Percentiles rank a stretch among this genome's conserved stretches.
Evolutionary conservation across 2,113 vertebrate genomes (phyloP).

Genomic region (Cynoglossus semilaevis): DNA sequence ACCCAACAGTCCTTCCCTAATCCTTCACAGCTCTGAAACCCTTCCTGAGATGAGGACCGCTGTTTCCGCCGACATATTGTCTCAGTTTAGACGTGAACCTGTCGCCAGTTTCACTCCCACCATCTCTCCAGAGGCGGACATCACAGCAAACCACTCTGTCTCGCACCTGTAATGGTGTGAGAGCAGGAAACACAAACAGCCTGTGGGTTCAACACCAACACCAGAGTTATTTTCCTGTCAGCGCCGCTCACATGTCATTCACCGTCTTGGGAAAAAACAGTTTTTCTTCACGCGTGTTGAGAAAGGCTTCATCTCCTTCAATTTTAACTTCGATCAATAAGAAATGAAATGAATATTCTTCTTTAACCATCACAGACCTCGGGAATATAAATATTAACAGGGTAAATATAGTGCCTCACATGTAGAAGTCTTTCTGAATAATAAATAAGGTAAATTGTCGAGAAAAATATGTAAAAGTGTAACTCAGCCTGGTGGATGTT

Average conservation of each 20-base stretch:
- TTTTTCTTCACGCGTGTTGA: conserved; percentile 48
- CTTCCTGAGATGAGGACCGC: too few relatives aligned
- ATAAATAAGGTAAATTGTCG: too few relatives aligned
- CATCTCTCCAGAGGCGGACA: conserved; percentile 3
- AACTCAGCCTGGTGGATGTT: too few relatives aligned
- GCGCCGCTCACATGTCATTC: conserved; percentile 64
- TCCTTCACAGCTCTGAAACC: conserved; percentile 23
- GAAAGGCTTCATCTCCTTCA: neutral
- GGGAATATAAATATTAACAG: too few relatives aligned
- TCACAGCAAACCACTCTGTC: conserved; percentile 15
- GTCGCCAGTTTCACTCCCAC: conserved; percentile 33
- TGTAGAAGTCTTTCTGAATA: too few relatives aligned
- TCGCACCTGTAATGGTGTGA: conserved; percentile 26
- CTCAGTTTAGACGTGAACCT: conserved; percentile 52
- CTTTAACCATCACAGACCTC: too few relatives aligned
- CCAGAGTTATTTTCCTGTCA: conserved; percentile 31
- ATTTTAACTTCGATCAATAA: neutral
- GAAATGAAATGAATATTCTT: neutral
- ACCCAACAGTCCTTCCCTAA: conserved; percentile 52
- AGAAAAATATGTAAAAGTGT: too few relatives aligned
- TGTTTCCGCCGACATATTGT: conserved; percentile 42
- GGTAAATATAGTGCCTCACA: too few relatives aligned
- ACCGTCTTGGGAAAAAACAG: conserved; percentile 56
- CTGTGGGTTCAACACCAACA: neutral
- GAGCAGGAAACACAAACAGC: conserved; percentile 12